Conservation (phyloP, 2,888 invertebrate species). For the Cotesia congregata region DNA sequence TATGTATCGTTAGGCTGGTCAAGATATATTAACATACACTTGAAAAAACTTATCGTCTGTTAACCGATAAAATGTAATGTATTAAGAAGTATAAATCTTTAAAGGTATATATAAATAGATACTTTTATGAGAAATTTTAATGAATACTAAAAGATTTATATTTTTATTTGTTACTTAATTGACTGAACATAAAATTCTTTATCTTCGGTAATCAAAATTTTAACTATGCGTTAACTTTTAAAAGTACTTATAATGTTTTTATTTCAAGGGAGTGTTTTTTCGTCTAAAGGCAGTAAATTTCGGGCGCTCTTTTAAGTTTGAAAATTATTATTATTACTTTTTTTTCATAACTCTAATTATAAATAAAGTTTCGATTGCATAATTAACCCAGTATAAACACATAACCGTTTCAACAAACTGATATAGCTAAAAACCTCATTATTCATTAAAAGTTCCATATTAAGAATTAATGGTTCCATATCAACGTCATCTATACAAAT, state of each 20-base stretch:
- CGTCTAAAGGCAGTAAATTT: too few relatives aligned
- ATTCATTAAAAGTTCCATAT: conserved; percentile 39
- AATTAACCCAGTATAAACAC: conserved; percentile 43
- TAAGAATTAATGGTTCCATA: background rate
- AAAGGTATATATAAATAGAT: background rate
- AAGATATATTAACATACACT: conserved; percentile 1
- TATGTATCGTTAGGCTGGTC: conserved; percentile 8
- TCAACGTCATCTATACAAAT: background rate
- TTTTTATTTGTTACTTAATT: background rate
- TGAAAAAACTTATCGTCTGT: conserved; percentile 8
- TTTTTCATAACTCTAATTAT: too few relatives aligned
- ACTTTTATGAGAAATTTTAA: conserved; percentile 4
- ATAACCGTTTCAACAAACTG: conserved; percentile 32
- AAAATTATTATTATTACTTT: too few relatives aligned
- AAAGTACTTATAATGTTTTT: too few relatives aligned
- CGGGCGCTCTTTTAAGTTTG: too few relatives aligned
- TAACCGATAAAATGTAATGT: conserved; percentile 5
- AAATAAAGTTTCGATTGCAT: background rate
- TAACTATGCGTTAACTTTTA: too few relatives aligned
- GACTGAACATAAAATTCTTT: conserved; percentile 25
- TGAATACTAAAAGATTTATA: conserved; percentile 3
- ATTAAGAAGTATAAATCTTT: background rate
- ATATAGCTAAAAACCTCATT: conserved; percentile 16
- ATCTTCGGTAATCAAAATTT: background rate
- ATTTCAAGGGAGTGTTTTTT: too few relatives aligned